Percentiles rank a stretch among this genome's conserved stretches.
These are phyloP conservation scores for Poecilia picta DNA, from an alignment of 2,797 vertebrate species.

Conservation along the genomic window DNA sequence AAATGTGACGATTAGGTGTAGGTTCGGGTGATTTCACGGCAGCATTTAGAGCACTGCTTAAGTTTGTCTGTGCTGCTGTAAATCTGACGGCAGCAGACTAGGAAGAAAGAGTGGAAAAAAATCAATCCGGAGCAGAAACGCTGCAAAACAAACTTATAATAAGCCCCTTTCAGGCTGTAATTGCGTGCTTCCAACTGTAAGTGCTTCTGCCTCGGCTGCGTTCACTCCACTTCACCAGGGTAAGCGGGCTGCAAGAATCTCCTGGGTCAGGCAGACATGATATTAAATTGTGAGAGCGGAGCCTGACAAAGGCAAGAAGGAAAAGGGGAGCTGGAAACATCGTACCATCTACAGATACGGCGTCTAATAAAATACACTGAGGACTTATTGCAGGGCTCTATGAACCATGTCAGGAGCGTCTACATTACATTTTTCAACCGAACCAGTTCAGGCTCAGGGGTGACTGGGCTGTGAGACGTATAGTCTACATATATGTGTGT, in stretches of 20 bases:
- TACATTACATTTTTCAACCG: conserved; percentile 17
- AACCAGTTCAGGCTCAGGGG: conserved; percentile 12
- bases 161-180: conserved; percentile 49
- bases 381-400: conserved; percentile 43
- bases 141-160: conserved; percentile 57
- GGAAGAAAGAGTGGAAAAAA: conserved; percentile 21
- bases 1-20: conserved; percentile 59
- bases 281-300: conserved; percentile 55
- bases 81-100: conserved; percentile 21
- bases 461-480: conserved; percentile 8
- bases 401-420: conserved; percentile 53
- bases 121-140: conserved; percentile 19
- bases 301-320: conserved; percentile 40
- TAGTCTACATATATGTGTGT: not conserved
- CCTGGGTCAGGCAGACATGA: conserved; percentile 53
- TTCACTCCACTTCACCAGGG: conserved; percentile 56
- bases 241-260: conserved; percentile 53
- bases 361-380: conserved; percentile 50
- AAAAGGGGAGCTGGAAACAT: conserved; percentile 1
- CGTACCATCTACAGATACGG: conserved; percentile 44
- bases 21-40: conserved; percentile 46
- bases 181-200: conserved; percentile 45
- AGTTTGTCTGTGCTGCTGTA: conserved; percentile 23
- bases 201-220: conserved; percentile 47
- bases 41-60: conserved; percentile 21